Base-by-base conservation (phyloP, 1,140 invertebrate genomes). In the Diuraphis noxia region DNA sequence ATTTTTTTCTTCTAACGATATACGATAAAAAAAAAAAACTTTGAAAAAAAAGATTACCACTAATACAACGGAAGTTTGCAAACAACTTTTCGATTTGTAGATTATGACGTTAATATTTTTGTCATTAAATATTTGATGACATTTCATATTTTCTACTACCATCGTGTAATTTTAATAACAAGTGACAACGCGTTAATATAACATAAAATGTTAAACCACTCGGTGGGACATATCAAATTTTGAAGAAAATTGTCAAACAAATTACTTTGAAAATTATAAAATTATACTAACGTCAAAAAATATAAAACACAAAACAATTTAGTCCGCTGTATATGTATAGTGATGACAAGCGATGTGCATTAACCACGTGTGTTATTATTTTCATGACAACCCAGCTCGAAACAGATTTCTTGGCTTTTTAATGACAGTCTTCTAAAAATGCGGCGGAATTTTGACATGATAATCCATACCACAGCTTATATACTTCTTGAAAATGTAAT, bases 381-480 rank as follows among this genome's bases (percentile, higher is more conserved):
- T 72, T 72, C 56, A n/a, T 72, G 56, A 72, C 56, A 72, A 72
- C n/a, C 56, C n/a, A 72, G 56, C 56, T 72, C 56, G n/a, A n/a
- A n/a, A n/a, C 41, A 49, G 43, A 52, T 52, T 52, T 52, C 34
- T 34, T 87, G 34, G 46, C 43, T 52, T 87, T 87, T 52, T 52
- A 87, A 52, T 36, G 43, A 87, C 19, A 49, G 46, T 87, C 34
- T 87, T 87, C 34, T 23, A 36, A 87, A 52, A 36, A 49, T 52
- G 23, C 10, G 21, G 52, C 43, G 23, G 34, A 2, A 38, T 23
- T 49, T 49, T 34, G 85, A 87, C 46, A 52, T 10, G n/a, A 38
- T 87, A 38, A 87, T 84, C 82, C 40, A n/a, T 19, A 84, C n/a
- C n/a, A 87, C 46, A 43, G 84, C 84, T 85, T 85, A 34, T 85